These are phyloP conservation scores for Atrichornis clamosus DNA, from an alignment of 2,113 vertebrate genomes.

Conservation along the genomic window DNA sequence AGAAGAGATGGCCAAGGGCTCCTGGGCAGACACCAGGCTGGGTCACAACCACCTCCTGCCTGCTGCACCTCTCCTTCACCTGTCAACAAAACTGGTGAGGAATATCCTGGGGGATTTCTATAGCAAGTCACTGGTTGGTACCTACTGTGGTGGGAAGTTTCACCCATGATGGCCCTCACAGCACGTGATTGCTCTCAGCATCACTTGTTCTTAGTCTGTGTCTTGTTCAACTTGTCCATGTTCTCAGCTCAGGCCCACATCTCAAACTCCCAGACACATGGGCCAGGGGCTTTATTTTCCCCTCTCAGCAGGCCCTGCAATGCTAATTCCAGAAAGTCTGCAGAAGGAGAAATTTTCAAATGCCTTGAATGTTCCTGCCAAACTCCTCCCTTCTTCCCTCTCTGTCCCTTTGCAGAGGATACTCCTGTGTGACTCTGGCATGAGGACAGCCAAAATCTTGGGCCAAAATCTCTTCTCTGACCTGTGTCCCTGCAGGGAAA, in stretches of 20 bases:
- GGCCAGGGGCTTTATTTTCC: background rate
- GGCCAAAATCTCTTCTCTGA: background rate
- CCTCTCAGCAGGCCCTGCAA: background rate
- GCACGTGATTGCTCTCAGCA: background rate
- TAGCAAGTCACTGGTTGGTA: background rate
- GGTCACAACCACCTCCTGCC: background rate
- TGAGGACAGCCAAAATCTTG: background rate
- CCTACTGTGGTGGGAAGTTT: background rate
- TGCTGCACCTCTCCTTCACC: background rate
- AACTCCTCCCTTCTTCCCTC: background rate
- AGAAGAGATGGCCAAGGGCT: background rate
- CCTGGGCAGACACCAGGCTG: background rate
- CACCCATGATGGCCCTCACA: background rate
- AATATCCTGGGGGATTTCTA: background rate
- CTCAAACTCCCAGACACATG: background rate
- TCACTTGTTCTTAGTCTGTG: background rate
- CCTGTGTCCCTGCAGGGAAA: background rate
- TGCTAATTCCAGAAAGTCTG: background rate
- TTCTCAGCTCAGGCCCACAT: background rate
- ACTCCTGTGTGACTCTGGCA: background rate
- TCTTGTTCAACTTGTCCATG: background rate
- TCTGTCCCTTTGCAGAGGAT: background rate
- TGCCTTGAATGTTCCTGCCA: background rate
- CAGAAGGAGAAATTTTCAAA: background rate
- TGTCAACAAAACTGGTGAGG: background rate